phyloP scores from a whole-genome alignment of 92 coral and sea anemone genomes.

The Chrysogorgia sp. region DNA sequence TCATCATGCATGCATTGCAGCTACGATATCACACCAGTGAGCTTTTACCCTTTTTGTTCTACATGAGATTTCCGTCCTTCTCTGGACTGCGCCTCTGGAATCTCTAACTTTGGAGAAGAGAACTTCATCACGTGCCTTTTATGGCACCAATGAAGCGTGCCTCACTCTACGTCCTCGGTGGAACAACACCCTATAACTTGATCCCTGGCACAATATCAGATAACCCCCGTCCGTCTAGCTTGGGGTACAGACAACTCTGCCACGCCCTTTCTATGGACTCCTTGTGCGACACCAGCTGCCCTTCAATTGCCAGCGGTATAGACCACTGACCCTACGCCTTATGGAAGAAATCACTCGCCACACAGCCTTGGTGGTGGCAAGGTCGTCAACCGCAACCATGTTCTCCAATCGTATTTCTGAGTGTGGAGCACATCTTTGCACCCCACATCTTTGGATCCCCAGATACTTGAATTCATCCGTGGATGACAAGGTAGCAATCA shows the following conservation, averaged over 20 bases:
- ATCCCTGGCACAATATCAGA: slow-evolving; percentile 1
- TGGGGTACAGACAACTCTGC: not conserved
- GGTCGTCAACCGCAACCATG: slow-evolving; percentile 4
- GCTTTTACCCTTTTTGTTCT: too few species aligned
- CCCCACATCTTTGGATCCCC: slow-evolving; percentile 11
- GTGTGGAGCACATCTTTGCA: not conserved
- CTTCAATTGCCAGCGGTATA: not conserved
- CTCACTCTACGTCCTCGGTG: slow-evolving; percentile 10
- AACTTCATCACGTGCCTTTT: slow-evolving; percentile 15
- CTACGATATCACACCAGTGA: too few species aligned
- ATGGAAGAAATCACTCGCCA: not conserved
- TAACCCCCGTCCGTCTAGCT: slow-evolving; percentile 30
- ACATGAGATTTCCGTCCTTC: too few species aligned
- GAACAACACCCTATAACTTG: slow-evolving; percentile 19
- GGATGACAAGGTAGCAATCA: not conserved
- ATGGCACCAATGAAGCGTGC: slow-evolving; percentile 28
- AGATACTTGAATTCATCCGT: slow-evolving; percentile 11
- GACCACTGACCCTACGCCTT: not conserved
- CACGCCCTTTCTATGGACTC: slow-evolving; percentile 25
- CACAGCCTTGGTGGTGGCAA: not conserved
- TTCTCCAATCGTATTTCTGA: not conserved
- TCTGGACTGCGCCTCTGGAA: slow-evolving; percentile 19
- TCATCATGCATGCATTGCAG: too few species aligned
- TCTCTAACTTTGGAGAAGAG: slow-evolving; percentile 29
- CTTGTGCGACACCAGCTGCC: slow-evolving; percentile 13